Evolutionary conservation across 2,888 invertebrate species (phyloP), one percentile per base, ranked within the genome.

Genomic region (Ectemnius cavifrons): DNA sequence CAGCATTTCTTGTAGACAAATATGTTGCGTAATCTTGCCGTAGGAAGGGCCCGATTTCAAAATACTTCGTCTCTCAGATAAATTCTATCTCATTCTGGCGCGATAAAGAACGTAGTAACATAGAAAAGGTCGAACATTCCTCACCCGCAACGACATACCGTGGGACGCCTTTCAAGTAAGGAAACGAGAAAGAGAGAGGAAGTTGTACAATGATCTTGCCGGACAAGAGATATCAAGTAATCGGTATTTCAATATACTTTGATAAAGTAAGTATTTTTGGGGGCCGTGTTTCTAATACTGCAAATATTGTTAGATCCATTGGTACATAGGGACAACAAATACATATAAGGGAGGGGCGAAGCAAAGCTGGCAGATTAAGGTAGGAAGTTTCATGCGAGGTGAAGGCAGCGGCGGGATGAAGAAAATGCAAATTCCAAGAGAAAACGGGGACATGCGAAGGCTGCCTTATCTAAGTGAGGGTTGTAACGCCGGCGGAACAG

Each of bases 391-490:
- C 5, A 14, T 11, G 52, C 65, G 68, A 45, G 57, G 2, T 8
- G 27, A 13, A n/a, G 62, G 63, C 68, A 70, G 63, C 58, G 69
- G 60, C 58, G 69, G 49, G 58, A 59, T 23, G 63, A 57, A 67
- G 62, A 60, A 56, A 46, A 74, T 73, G 70, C 71, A 74, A 79
- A 79, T 82, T 67, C 71, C 52, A 56, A 62, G 63, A 65, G 47
- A 64, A 61, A 75, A 16, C 60, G 27, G 68, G 45, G 63, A 64
- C 56, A 60, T 46, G 37, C 56, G 64, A 23, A 61, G 72, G 75
- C 71, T 46, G 69, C 77, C 77, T 81, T 81, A 81, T 81, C 81
- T 72, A 27, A 14, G 47, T 63, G 64, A 70, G 76, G 60, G 71
- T 72, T 46, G 64, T 27, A 63, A 57, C 61, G 45, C 13, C 23